Base-by-base conservation (phyloP, 2,113 vertebrate species). In the Platanista minor region DNA sequence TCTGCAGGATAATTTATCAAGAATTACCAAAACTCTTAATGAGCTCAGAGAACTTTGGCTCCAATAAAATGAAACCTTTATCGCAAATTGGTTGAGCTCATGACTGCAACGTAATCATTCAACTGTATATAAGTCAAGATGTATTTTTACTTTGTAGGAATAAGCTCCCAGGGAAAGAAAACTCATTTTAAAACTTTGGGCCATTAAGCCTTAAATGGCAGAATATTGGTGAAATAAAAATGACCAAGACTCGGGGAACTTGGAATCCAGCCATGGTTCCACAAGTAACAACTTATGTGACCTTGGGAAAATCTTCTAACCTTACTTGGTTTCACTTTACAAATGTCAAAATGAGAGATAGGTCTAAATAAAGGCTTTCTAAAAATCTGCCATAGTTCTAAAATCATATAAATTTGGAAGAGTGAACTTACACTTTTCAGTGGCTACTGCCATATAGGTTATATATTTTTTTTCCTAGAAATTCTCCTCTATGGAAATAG, bases 11-110 rank as follows among this genome's bases (percentile, higher is more conserved):
- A 98, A 98, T 98, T 98, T 98, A 97, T 97, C 94, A 87, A 90
- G 97, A 98, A 98, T 98, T 98, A 98, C 31, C 83, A 98, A 96
- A 97, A 98, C 95, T 97, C 98, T 98, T 98, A 98, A 96, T 91
- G 96, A 98, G 91, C 96, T 96, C 96, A 96, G 87, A 97, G 98
- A 98, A 98, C 97, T 97, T 39, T 98, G 98, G 98, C 97, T 98
- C 72, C 82, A 97, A 97, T 95, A 97, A 98, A 98, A 98, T 0
- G 43, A 98, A 97, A 97, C 91, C 95, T 98, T 98, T 98, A 96
- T 98, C 98, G 97, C 88, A 98, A 98, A 97, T 91, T 98, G 95
- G 69, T 98, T 96, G 96, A 96, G 87, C 80, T 97, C 90, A 83
- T 95, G 97, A 97, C 85, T 97, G 90, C 92, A 98, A 97, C 92